Evolutionary conservation across 1,140 invertebrate genomes (phyloP).

Genomic region (Drosophila seguyi): DNA sequence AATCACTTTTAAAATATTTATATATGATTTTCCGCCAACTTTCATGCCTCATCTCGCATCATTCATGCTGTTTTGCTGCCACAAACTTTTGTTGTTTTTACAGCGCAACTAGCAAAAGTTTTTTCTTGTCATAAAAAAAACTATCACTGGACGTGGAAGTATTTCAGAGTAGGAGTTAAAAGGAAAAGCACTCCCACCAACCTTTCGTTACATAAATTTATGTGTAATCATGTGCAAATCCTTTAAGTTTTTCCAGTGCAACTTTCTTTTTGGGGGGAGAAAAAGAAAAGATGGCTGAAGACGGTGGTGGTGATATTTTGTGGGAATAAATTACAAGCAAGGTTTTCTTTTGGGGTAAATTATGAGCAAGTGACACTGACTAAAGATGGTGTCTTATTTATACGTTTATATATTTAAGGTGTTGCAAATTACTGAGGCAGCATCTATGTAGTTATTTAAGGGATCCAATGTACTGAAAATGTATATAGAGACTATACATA

Average conservation of each 20-base stretch:
- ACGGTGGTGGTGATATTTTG: neutral
- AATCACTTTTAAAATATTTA: conserved; percentile 11
- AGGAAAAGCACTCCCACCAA: neutral
- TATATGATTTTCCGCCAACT: neutral
- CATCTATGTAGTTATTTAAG: neutral
- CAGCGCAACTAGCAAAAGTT: conserved; percentile 16
- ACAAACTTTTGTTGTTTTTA: conserved; percentile 18
- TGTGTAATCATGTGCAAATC: conserved; percentile 19
- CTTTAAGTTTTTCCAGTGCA: conserved; percentile 9
- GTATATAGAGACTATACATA: no score
- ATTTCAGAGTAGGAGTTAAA: neutral
- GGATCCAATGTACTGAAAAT: neutral
- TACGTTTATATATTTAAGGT: neutral
- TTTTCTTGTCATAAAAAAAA: conserved; percentile 8
- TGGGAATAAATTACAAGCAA: conserved; percentile 1
- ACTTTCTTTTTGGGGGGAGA: neutral
- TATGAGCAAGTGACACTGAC: neutral
- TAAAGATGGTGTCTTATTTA: neutral
- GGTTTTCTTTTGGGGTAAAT: neutral
- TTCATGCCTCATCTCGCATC: conserved; percentile 13
- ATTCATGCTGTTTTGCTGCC: neutral
- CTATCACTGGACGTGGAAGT: neutral
- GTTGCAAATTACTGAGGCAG: neutral
- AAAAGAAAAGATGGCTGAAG: neutral
- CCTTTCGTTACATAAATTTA: neutral